A percentile compares a stretch with the other conserved stretches of the same genome.
Conservation (phyloP, 2,888 invertebrate species). For the Cacoxenus indagator region DNA sequence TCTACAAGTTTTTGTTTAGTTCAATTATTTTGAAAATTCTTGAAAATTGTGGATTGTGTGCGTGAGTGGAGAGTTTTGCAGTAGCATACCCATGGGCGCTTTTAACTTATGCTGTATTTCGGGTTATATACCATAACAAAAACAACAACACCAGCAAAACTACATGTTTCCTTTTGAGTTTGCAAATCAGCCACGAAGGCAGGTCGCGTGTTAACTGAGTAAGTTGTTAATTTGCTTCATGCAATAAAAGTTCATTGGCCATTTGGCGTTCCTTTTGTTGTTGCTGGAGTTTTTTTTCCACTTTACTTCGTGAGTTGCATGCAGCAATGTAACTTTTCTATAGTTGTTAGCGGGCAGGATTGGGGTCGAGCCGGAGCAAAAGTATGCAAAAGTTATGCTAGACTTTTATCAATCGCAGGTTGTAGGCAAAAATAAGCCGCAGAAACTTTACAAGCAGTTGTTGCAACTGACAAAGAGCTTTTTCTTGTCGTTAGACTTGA, state of each 20-base stretch:
- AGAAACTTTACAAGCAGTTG: no score
- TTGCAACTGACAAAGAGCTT: no score
- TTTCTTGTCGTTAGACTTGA: no score
- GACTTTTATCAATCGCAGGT: no score
- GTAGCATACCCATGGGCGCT: neutral
- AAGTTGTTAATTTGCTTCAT: neutral
- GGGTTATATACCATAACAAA: neutral
- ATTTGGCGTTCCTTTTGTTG: neutral
- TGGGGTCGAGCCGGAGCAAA: no score
- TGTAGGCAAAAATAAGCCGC: no score
- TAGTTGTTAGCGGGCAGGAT: no score
- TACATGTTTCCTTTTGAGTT: neutral
- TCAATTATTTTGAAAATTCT: no score
- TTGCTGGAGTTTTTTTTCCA: neutral
- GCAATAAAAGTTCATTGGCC: constrained; percentile 14
- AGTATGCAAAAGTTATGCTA: no score
- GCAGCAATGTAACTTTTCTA: neutral
- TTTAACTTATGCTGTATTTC: neutral
- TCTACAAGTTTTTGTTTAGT: no score
- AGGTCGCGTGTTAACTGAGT: constrained; percentile 1
- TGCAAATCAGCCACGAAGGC: neutral
- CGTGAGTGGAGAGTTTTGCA: no score
- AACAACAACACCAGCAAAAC: neutral
- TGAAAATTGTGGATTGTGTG: neutral
- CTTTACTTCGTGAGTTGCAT: neutral